Evolutionary conservation across 1,140 invertebrate genomes (phyloP).

Genomic region (Euura lappo): DNA sequence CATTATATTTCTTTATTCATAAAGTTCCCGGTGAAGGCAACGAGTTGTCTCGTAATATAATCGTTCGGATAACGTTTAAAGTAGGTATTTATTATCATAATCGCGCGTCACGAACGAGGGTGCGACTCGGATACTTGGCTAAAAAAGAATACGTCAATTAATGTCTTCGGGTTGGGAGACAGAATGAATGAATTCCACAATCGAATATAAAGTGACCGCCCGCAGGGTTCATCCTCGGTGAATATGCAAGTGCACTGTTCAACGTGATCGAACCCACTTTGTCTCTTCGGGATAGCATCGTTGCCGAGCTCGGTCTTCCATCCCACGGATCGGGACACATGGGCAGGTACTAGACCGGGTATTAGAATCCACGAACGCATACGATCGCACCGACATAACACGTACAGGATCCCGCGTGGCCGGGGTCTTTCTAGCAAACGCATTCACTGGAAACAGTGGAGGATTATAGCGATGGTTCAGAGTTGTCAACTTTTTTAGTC

Average conservation of each 20-base stretch:
- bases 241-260: background rate
- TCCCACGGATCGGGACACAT: slow-evolving; percentile 15
- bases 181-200: background rate
- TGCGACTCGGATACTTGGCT: background rate
- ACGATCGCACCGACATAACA: background rate
- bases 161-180: background rate
- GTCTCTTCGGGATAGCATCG: slow-evolving; percentile 25
- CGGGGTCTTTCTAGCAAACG: background rate
- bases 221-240: background rate
- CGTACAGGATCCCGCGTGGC: background rate
- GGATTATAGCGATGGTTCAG: background rate
- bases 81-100: background rate
- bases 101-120: background rate
- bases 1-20: no score
- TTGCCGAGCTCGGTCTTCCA: slow-evolving; percentile 14
- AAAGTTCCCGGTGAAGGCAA: no score
- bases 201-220: slow-evolving; percentile 1
- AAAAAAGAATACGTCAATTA: background rate
- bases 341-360: no score
- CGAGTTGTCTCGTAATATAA: no score
- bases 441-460: background rate
- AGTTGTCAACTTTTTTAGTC: no score
- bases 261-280: slow-evolving; percentile 24
- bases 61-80: no score
- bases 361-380: background rate